Base-by-base conservation (phyloP, 2,797 vertebrate genomes). In the Balearica regulorum region DNA sequence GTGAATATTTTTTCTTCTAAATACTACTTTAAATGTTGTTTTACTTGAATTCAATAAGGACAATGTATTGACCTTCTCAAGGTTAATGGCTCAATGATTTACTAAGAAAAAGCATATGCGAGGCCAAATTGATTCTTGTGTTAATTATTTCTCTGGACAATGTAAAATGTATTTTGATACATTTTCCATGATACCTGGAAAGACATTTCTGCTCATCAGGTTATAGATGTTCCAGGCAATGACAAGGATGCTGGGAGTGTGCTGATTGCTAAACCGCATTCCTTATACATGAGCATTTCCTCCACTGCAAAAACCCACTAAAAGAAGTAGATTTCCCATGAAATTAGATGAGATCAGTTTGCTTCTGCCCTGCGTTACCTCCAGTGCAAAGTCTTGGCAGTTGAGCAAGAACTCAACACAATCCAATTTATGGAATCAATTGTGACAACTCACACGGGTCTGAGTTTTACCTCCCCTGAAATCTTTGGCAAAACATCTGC, bases 11-110 rank as follows among this genome's bases (percentile, higher is more conserved):
- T 73, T 41, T 5, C 71, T 71, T 77, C 76, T 72, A 46, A 88
- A 79, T 64, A 41, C 29, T 68, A 9, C 77, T 72, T 77, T 26
- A 49, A 54, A 54, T 33, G 64, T 80, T 80, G 29, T 60, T 79
- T 90, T 48, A 53, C 55, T 48, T 84, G 28, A 80, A 57, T 86
- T 83, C 84, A 44, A 11, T 76, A 41, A 80, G 60, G 51, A 58
- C 48, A 16, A 20, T 1, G 33, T 14, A 61, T 22, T 81, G 87
- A 89, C 94, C 90, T 92, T 71, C 53, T 79, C 83, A 82, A 85
- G 89, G 93, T 92, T 93, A 93, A 94, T 85, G 71, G 76, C 76
- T 88, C 71, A 17, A 15, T n/a, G 64, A 54, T 48, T 80, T 77
- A 37, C 55, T 44, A 29, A 83, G 55, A 79, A 91, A 72, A 64